These are phyloP conservation scores for Drosophila sulfurigaster DNA, from an alignment of 1,140 invertebrate species.

Conservation along the genomic window DNA sequence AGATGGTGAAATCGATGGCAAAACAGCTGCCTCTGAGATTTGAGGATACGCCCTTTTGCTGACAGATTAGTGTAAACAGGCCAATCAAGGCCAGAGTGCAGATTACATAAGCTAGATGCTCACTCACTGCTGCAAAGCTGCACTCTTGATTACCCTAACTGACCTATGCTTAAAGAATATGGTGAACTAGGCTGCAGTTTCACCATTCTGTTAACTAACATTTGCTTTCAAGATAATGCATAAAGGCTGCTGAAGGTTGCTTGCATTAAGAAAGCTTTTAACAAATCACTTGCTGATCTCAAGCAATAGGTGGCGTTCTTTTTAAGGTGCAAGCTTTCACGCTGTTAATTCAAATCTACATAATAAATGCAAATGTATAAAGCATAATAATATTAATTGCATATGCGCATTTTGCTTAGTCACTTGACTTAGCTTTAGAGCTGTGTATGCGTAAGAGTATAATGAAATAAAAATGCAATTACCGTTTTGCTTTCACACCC, in stretches of 20 bases:
- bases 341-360: background rate
- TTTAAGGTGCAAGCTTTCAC: background rate
- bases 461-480: slow-evolving; percentile 63
- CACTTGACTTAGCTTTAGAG: background rate
- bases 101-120: background rate
- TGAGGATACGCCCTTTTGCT: slow-evolving; percentile 16
- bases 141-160: slow-evolving; percentile 1
- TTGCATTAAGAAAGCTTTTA: background rate
- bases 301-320: background rate
- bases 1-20: slow-evolving; percentile 49
- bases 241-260: background rate
- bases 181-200: background rate
- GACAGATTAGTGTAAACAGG: slow-evolving; percentile 42
- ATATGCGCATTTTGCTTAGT: background rate
- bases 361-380: background rate
- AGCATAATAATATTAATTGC: slow-evolving; percentile 1
- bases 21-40: slow-evolving; percentile 51
- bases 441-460: slow-evolving; percentile 20
- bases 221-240: background rate
- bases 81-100: slow-evolving; percentile 20
- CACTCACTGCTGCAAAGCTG: background rate
- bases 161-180: background rate
- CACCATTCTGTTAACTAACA: too few relatives aligned
- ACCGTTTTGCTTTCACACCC: slow-evolving; percentile 55
- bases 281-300: background rate